Evolutionary conservation across 2,797 vertebrate genomes (phyloP), one percentile per base, ranked within the genome.

Genomic region (Kryptolebias ocellatus): DNA sequence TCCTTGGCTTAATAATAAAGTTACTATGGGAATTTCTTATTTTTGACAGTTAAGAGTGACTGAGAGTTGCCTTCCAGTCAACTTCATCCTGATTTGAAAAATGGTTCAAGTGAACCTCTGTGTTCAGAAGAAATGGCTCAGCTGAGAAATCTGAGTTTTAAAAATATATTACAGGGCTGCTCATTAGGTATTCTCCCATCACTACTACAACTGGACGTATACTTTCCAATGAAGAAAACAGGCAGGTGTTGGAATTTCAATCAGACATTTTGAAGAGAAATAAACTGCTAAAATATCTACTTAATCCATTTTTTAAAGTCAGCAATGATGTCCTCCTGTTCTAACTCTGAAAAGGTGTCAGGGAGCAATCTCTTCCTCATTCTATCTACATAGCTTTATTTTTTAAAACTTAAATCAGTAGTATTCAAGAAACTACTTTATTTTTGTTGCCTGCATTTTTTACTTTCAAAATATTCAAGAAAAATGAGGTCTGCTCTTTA

Each of bases 131-230:
- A 57, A 28, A 57, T 47, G 20, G 39, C 49, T 55, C 17, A 49
- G 34, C 54, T 27, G 6, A 50, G 50, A 57, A 50, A 66, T 53
- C 24, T 66, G 46, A 37, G 53, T 56, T 65, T 65, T 37, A 14
- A 20, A 49, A 56, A 37, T 12, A 15, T 49, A 39, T 57, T 18
- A 18, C 24, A 24, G 27, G 17, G 11, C 29, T 39, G 45, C 50
- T 24, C 50, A 44, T 53, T 42, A 53, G 50, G 53, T 27, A 12
- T 57, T 24, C 39, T 50, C 34, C 11, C n/a, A 54, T 10, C 6
- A 49, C 8, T 17, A 31, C 18, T 16, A 29, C n/a, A 1, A 28
- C 18, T 27, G 34, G 15, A 24, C 24, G 18, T 27, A 16, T 12
- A 15, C 18, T 49, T 65, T 47, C 42, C 24, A n/a, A 44, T 45